These are phyloP conservation scores for Atta texana DNA, from an alignment of 1,140 invertebrate genomes.

Conservation along the genomic window DNA sequence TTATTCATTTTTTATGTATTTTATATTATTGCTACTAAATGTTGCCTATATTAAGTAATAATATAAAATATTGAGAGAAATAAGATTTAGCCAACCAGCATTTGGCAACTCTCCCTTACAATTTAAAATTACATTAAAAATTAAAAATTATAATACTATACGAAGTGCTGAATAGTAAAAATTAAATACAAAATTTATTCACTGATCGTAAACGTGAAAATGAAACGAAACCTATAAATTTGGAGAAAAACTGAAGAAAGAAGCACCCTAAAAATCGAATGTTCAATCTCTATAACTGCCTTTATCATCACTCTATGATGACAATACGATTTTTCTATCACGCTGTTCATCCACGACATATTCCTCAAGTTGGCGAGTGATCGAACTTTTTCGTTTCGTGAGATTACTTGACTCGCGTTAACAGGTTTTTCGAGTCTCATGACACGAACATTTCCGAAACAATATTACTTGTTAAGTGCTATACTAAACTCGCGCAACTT, in stretches of 20 bases:
- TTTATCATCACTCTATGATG: neutral
- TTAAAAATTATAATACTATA: neutral
- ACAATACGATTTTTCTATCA: constrained; percentile 29
- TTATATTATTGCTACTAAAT: too few species aligned
- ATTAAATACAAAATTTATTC: neutral
- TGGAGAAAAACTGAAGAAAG: neutral
- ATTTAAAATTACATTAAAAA: neutral
- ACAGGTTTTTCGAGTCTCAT: constrained; percentile 68
- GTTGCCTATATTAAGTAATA: too few species aligned
- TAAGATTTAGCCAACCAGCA: too few species aligned
- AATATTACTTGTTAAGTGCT: constrained; percentile 74
- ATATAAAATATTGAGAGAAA: too few species aligned
- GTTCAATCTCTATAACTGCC: neutral
- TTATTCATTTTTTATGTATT: too few species aligned
- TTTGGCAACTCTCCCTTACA: too few species aligned
- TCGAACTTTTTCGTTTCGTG: constrained; percentile 60
- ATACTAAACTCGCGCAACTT: constrained; percentile 71
- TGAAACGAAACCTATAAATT: neutral
- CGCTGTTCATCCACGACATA: constrained; percentile 41
- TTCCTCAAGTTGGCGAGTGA: constrained; percentile 41
- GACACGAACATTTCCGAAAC: constrained; percentile 69
- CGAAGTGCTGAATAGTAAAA: neutral
- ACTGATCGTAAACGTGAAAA: neutral
- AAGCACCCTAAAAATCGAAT: neutral
- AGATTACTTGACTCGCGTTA: constrained; percentile 65